Evolutionary conservation across 2,797 vertebrate species (phyloP).

Genomic region (Sarcoramphus papa): DNA sequence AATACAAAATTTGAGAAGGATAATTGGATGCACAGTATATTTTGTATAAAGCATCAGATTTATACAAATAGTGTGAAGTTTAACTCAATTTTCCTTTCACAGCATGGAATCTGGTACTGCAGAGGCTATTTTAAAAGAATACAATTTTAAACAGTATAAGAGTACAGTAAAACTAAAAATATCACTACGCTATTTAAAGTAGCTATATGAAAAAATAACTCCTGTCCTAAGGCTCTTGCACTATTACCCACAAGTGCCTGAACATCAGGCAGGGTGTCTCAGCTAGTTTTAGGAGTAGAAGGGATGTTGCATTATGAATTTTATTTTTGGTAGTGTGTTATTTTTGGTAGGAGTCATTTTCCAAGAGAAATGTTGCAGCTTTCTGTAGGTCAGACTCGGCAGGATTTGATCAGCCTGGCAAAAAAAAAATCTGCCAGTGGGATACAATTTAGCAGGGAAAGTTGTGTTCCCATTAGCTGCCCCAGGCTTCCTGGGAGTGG

Average conservation of each 20-base stretch:
- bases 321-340: not conserved
- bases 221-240: not conserved
- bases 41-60: not conserved
- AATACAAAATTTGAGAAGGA: not conserved
- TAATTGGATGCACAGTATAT: not conserved
- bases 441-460: not conserved
- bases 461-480: not conserved
- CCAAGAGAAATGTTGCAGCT: not conserved
- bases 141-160: not conserved
- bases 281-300: not conserved
- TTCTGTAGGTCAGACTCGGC: not conserved
- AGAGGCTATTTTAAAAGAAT: not conserved
- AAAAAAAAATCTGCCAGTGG: not conserved
- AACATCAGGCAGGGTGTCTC: not conserved
- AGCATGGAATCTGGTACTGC: not conserved
- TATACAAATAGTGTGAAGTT: not conserved
- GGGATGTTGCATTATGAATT: not conserved
- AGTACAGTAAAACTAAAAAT: constrained; percentile 32
- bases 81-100: not conserved
- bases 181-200: not conserved
- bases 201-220: not conserved
- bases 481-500: not conserved
- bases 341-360: not conserved
- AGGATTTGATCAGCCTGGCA: not conserved
- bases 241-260: not conserved